A percentile compares a stretch with the other conserved stretches of the same genome.
Conservation (phyloP, 1,140 invertebrate genomes). For the Zeugodacus cucurbitae region DNA sequence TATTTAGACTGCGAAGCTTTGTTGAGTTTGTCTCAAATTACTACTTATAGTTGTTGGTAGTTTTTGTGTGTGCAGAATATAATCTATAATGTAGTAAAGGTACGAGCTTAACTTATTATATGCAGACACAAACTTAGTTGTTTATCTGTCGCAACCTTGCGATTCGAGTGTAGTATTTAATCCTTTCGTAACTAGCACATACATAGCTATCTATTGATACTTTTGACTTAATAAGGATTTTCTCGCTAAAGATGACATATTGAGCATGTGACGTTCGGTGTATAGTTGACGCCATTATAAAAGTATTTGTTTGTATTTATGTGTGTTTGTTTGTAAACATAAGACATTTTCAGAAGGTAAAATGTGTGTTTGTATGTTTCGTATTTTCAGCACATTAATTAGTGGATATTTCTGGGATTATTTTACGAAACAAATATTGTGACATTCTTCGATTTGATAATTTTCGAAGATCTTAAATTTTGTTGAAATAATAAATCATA, state of each 20-base stretch:
- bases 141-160: background rate
- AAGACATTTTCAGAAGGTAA: too few species aligned
- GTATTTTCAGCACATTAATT: background rate
- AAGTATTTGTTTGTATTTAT: too few species aligned
- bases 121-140: background rate
- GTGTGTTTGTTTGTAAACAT: background rate
- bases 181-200: background rate
- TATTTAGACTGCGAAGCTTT: background rate
- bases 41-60: background rate
- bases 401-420: background rate
- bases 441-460: background rate
- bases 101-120: too few species aligned
- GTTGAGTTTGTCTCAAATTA: background rate
- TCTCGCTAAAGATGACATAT: background rate
- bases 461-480: too few species aligned
- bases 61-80: background rate
- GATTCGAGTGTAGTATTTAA: background rate
- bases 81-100: background rate
- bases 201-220: background rate
- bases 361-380: background rate
- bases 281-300: background rate
- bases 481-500: background rate
- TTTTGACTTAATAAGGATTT: background rate
- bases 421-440: background rate
- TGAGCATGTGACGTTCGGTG: background rate